phyloP scores from a whole-genome alignment of 2,113 vertebrate genomes.

The Spermophilus dauricus region DNA sequence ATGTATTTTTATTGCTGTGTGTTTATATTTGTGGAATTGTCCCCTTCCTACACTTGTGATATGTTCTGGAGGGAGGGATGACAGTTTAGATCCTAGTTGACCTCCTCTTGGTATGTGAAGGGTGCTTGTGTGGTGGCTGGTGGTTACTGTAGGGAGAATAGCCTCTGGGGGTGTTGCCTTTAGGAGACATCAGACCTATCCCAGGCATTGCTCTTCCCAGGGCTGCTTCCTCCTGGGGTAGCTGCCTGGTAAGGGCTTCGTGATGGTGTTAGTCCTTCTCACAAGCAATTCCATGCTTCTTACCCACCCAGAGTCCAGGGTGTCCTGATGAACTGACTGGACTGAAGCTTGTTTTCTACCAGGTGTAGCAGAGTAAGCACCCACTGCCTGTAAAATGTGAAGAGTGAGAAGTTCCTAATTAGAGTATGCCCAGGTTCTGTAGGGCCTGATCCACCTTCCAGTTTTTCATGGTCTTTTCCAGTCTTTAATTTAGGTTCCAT shows the following conservation, averaged over 20 bases:
- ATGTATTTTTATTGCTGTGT: neutral
- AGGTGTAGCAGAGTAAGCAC: neutral
- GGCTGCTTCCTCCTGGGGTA: neutral
- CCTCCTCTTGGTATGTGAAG: neutral
- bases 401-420: neutral
- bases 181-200: neutral
- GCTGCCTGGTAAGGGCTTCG: neutral
- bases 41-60: neutral
- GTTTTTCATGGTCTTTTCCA: neutral
- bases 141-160: neutral
- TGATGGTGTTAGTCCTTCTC: neutral
- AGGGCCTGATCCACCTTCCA: neutral
- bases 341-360: neutral
- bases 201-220: too few species aligned
- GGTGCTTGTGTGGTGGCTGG: neutral
- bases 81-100: neutral
- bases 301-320: neutral
- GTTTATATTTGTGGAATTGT: neutral
- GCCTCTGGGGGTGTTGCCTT: neutral
- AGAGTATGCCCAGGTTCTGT: neutral
- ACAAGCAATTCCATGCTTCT: neutral
- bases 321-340: too few species aligned
- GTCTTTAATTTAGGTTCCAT: neutral
- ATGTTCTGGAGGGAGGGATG: neutral
- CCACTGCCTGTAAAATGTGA: neutral